Evolutionary conservation across 2,888 invertebrate species (phyloP).

Genomic region (Philonicus albiceps): DNA sequence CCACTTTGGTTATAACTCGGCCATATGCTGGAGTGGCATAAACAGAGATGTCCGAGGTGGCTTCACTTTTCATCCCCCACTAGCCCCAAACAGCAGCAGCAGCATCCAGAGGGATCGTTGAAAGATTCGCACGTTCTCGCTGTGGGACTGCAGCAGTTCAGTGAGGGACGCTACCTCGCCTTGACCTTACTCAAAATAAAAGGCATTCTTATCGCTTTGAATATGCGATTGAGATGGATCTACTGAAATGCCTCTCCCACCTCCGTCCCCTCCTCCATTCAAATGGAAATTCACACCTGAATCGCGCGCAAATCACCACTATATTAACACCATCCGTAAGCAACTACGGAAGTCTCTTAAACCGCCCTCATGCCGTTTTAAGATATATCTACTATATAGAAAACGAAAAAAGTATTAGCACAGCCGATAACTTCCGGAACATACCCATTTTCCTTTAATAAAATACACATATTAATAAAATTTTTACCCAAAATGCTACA

Average conservation of each 20-base stretch:
- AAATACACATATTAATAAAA: too few relatives aligned
- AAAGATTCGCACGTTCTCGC: neutral
- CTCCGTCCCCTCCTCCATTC: neutral
- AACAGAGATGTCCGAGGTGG: neutral
- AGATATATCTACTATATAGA: too few relatives aligned
- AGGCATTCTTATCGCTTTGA: neutral
- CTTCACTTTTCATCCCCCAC: neutral
- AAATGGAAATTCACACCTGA: neutral
- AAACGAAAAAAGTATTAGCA: too few relatives aligned
- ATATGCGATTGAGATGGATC: neutral
- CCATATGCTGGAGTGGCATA: conserved; percentile 26
- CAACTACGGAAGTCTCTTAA: too few relatives aligned
- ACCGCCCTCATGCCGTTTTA: neutral
- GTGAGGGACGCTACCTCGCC: neutral
- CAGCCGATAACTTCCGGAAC: too few relatives aligned
- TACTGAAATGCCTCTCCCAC: too few relatives aligned
- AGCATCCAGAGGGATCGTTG: neutral
- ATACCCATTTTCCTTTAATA: too few relatives aligned
- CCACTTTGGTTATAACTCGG: conserved; percentile 1
- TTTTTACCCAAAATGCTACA: too few relatives aligned
- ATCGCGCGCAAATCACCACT: neutral
- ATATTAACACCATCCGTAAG: neutral
- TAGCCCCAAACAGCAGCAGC: too few relatives aligned
- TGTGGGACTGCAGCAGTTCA: neutral
- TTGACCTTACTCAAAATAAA: neutral